A percentile compares a stretch with the other conserved stretches of the same genome.
phyloP scores from a whole-genome alignment of 37 sponge, comb jelly and placozoan genomes.

The Bolinopsis microptera region DNA sequence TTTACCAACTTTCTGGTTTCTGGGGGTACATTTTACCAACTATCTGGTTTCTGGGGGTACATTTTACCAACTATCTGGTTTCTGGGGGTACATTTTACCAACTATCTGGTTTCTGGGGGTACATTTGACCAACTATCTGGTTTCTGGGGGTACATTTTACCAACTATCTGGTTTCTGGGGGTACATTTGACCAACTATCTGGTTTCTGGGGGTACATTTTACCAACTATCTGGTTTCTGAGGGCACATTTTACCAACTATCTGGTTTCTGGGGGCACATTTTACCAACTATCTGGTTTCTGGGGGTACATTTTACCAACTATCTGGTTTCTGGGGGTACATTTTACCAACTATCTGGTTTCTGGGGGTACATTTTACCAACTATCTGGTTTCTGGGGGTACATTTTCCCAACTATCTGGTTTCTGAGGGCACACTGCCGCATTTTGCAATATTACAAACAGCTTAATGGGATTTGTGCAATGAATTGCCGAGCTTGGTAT shows the following conservation, averaged over 20 bases:
- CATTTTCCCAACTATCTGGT: neutral
- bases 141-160: neutral
- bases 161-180: neutral
- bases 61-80: neutral
- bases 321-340: neutral
- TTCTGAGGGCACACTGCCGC: neutral
- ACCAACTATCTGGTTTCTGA: neutral
- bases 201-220: neutral
- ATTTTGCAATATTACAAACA: neutral
- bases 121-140: neutral
- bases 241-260: neutral
- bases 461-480: neutral
- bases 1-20: neutral
- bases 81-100: neutral
- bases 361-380: neutral
- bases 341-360: neutral
- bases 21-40: neutral
- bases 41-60: neutral
- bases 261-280: neutral
- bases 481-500: neutral
- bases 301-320: neutral
- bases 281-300: neutral
- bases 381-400: neutral
- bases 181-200: neutral
- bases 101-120: neutral